Conservation (phyloP, 2,888 invertebrate species). For the Campaea margaritaria region DNA sequence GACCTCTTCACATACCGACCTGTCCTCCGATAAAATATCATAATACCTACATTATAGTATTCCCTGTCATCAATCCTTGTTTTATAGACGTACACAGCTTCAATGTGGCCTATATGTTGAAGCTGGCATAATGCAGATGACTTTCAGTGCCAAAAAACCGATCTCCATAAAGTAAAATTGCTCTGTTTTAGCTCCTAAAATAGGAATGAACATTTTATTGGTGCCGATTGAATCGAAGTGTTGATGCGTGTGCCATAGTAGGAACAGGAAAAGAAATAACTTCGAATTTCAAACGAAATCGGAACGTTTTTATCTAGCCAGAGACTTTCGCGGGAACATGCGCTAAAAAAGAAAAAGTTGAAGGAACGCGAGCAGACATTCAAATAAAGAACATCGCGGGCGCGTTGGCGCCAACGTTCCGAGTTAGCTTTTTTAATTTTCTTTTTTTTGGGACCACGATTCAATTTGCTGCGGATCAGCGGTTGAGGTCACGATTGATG, state of each 20-base stretch:
- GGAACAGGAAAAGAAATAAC: too few species aligned
- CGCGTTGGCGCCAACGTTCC: slow-evolving; percentile 83
- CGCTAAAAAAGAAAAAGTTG: slow-evolving; percentile 50
- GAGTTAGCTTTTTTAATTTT: slow-evolving; percentile 70
- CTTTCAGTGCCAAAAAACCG: slow-evolving; percentile 1
- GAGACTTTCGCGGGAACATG: slow-evolving; percentile 54
- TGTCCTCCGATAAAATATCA: slow-evolving; percentile 55
- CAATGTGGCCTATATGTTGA: background rate
- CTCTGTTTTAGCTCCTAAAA: too few species aligned
- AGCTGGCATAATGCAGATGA: background rate
- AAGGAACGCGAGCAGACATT: slow-evolving; percentile 66
- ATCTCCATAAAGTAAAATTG: too few species aligned
- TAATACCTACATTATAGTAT: slow-evolving; percentile 43
- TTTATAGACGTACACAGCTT: slow-evolving; percentile 31
- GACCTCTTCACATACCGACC: slow-evolving; percentile 61
- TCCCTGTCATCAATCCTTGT: slow-evolving; percentile 44
- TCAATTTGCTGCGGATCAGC: slow-evolving; percentile 77
- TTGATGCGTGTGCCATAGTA: too few species aligned
- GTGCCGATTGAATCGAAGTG: too few species aligned
- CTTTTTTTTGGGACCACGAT: slow-evolving; percentile 64
- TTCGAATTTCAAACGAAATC: slow-evolving; percentile 37
- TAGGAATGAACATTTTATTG: too few species aligned
- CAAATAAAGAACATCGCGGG: slow-evolving; percentile 77
- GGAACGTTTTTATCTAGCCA: slow-evolving; percentile 47
- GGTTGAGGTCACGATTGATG: slow-evolving; percentile 67